Base-by-base conservation (phyloP, 2,113 vertebrate genomes). In the Mixornis gularis region DNA sequence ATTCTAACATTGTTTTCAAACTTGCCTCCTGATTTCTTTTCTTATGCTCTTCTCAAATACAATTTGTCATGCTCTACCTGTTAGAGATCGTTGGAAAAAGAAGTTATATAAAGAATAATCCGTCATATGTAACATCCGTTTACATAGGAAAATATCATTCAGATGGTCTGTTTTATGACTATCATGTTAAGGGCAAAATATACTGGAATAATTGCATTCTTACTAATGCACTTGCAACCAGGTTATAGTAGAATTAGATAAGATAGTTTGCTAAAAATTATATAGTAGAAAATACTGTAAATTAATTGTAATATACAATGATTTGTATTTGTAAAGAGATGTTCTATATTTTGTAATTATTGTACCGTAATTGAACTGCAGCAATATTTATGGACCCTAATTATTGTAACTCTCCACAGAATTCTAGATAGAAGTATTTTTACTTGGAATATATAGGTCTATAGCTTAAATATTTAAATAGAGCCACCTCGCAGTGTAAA, bases 321-420 rank as follows among this genome's bases (percentile, higher is more conserved):
- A 97, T 98, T 98, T 98, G 98, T 98, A 98, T 99, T 99, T 99
- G 98, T 99, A 99, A 99, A 99, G 99, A 99, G 98, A 99, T 98
- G 98, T 98, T 99, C 98, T 99, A 99, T 99, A 99, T 99, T 99
- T 99, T 99, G 98, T 99, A 99, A 99, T 98, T 98, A 98, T 98
- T 97, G 98, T 98, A 98, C 97, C 92, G 98, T 98, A 98, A 98
- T 97, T 98, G 98, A 98, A 98, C 98, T 96, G 98, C 99, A 99
- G 99, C 99, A 99, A 99, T 99, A 99, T 97, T 97, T 97, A 97
- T 98, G 98, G 98, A 98, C 98, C 98, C 97, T 98, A 97, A 98
- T 97, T 97, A 98, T 97, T 97, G 96, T 97, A 97, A 96, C 96
- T 98, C 96, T 97, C 95, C 98, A 97, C 97, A 93, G 92, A 97